Percentiles rank a stretch among this genome's conserved stretches.
Conservation (phyloP, 2,113 vertebrate species). For the Mormyrus iriodes region DNA sequence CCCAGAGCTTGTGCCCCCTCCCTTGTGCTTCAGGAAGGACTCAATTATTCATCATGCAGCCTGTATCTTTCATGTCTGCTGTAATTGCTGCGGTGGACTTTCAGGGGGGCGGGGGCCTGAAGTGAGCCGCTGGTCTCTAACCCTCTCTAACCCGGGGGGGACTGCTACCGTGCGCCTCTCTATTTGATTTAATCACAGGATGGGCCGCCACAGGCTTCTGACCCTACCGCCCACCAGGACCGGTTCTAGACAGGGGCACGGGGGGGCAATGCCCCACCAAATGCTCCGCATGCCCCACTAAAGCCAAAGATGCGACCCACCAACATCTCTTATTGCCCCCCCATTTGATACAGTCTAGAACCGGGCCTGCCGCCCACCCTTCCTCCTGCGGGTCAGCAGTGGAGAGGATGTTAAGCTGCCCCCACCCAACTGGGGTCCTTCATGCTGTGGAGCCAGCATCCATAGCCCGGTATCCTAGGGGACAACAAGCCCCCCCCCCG, state of each 20-base stretch:
- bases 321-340: too few relatives aligned
- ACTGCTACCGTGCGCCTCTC: not conserved
- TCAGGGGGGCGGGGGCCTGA: conserved; percentile 54
- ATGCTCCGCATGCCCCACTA: too few relatives aligned
- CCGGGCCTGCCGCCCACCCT: not conserved
- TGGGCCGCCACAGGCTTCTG: not conserved
- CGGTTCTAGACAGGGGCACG: too few relatives aligned
- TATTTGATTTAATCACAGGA: not conserved
- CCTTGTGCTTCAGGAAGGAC: conserved; percentile 48
- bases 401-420: not conserved
- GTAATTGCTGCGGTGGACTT: conserved; percentile 61
- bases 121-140: conserved; percentile 41
- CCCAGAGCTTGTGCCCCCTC: conserved; percentile 37
- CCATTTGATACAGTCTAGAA: too few relatives aligned
- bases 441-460: not conserved
- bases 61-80: conserved; percentile 59
- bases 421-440: not conserved
- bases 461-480: not conserved
- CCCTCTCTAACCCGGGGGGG: conserved; percentile 19
- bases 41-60: conserved; percentile 64
- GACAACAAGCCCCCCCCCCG: not conserved
- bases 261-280: too few relatives aligned
- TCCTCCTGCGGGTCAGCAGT: not conserved
- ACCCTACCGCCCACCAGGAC: not conserved
- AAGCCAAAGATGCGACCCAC: too few relatives aligned